Conservation (phyloP, 2,113 vertebrate species). For the Riparia riparia region DNA sequence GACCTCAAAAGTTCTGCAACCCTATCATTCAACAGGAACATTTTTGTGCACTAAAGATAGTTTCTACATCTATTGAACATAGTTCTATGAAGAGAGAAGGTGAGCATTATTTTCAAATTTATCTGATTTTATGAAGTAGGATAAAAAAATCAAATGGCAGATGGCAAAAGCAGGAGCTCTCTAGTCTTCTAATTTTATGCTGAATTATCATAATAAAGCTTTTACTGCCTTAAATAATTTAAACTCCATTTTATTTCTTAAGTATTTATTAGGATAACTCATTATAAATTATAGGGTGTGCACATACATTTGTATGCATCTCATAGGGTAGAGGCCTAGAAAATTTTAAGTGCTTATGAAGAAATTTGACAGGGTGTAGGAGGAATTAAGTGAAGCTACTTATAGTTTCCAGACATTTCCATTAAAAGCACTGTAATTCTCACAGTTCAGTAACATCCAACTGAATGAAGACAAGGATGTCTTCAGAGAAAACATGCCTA, state of each 20-base stretch:
- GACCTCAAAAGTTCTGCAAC: background rate
- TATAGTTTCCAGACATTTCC: background rate
- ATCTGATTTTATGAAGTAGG: background rate
- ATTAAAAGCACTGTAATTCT: background rate
- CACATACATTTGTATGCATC: background rate
- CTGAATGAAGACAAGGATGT: background rate
- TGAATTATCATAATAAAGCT: background rate
- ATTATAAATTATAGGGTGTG: background rate
- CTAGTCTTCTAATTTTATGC: background rate
- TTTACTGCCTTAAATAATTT: background rate
- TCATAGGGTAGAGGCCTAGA: background rate
- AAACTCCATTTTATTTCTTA: background rate
- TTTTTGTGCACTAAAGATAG: background rate
- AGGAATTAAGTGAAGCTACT: background rate
- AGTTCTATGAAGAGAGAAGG: background rate
- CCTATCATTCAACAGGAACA: background rate
- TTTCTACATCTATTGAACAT: background rate
- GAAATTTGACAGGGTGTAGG: background rate
- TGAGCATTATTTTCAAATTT: background rate
- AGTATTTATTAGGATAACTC: background rate
- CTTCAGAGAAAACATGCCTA: background rate
- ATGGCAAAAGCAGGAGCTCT: background rate
- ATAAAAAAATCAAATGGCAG: background rate
- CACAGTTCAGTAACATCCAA: background rate
- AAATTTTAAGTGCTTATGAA: background rate